phyloP scores from a whole-genome alignment of 2,797 vertebrate species.

The Leucoraja ocellata region DNA sequence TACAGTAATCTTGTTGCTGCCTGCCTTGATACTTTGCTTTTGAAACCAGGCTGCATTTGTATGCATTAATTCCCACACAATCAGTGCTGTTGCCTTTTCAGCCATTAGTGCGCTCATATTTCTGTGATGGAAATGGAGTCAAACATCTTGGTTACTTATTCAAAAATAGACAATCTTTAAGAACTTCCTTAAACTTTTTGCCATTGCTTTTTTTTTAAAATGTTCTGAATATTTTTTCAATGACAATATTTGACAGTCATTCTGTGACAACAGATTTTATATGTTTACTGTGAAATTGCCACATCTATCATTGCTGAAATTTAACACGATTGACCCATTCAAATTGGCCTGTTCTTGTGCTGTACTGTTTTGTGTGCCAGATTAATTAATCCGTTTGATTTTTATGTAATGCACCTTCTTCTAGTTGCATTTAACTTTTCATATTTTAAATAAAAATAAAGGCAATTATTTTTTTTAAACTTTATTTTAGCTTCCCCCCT shows the following conservation, averaged over 20 bases:
- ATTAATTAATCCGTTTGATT: too few species aligned
- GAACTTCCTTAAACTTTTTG: background rate
- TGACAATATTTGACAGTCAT: background rate
- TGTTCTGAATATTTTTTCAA: background rate
- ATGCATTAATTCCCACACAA: background rate
- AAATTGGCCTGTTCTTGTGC: background rate
- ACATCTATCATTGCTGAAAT: background rate
- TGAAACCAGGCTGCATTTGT: background rate
- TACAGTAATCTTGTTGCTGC: background rate
- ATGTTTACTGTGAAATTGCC: background rate
- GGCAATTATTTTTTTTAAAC: background rate
- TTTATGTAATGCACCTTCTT: too few species aligned
- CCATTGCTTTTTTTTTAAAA: background rate
- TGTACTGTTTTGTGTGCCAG: background rate
- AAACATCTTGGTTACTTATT: background rate
- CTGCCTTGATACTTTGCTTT: background rate
- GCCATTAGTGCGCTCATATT: background rate
- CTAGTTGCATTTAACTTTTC: too few species aligned
- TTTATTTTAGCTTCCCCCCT: conserved; percentile 42
- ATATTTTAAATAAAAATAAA: background rate
- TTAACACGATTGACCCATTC: background rate
- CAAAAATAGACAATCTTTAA: background rate
- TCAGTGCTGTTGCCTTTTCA: background rate
- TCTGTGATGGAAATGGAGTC: background rate
- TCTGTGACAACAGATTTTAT: background rate